Conservation (phyloP, 2,888 invertebrate species). For the Lobophora halterata region DNA sequence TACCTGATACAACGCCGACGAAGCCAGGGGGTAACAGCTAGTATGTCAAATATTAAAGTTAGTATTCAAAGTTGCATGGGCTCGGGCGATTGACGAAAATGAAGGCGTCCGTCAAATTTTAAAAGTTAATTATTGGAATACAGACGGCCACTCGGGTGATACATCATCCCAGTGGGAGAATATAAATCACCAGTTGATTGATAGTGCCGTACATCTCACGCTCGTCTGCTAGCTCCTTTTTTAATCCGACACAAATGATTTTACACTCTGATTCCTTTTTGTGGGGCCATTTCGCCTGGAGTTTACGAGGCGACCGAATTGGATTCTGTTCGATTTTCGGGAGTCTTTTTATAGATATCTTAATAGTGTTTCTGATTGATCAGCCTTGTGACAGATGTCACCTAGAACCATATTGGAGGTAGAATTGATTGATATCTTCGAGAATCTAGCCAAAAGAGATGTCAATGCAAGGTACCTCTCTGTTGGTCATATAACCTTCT, state of each 20-base stretch:
- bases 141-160: slow-evolving; percentile 59
- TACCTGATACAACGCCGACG: too few relatives aligned
- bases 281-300: slow-evolving; percentile 63
- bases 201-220: slow-evolving; percentile 76
- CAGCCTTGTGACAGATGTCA: slow-evolving; percentile 9
- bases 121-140: slow-evolving; percentile 79
- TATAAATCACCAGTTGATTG: slow-evolving; percentile 79
- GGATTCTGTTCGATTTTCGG: slow-evolving; percentile 32
- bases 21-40: too few relatives aligned
- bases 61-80: slow-evolving; percentile 5
- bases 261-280: slow-evolving; percentile 75
- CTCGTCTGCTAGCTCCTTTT: slow-evolving; percentile 74
- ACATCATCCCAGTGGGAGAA: slow-evolving; percentile 70
- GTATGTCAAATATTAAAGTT: too few relatives aligned
- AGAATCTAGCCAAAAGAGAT: too few relatives aligned
- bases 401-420: slow-evolving; percentile 17
- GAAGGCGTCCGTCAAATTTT: slow-evolving; percentile 75
- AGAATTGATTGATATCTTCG: slow-evolving; percentile 10
- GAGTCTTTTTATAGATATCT: slow-evolving; percentile 29
- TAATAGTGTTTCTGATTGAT: slow-evolving; percentile 24
- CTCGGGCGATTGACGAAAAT: slow-evolving; percentile 46
- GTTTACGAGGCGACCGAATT: slow-evolving; percentile 50
- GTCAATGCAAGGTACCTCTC: too few relatives aligned
- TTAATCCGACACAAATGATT: slow-evolving; percentile 78
- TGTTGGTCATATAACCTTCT: too few relatives aligned